Conservation (phyloP, 2,888 invertebrate genomes). For the Sarcophaga carnaria region DNA sequence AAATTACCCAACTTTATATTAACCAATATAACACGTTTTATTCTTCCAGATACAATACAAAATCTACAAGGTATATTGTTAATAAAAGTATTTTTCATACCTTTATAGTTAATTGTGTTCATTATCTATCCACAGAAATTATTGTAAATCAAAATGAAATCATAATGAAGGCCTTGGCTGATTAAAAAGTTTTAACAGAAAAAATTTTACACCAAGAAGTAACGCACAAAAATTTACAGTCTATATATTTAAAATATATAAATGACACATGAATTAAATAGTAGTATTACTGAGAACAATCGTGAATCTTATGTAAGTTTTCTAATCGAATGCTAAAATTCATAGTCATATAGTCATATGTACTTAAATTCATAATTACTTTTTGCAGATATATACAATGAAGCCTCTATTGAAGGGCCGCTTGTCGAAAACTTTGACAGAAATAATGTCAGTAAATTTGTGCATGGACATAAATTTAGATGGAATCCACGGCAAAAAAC, state of each 20-base stretch:
- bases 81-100: neutral
- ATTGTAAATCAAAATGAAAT: conserved; percentile 16
- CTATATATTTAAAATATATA: conserved; percentile 24
- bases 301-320: too few relatives aligned
- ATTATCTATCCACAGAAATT: conserved; percentile 1
- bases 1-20: too few relatives aligned
- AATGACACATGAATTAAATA: neutral
- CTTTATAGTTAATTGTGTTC: neutral
- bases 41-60: conserved; percentile 10
- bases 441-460: neutral
- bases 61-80: conserved; percentile 6
- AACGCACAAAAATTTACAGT: conserved; percentile 23
- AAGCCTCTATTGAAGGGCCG: conserved; percentile 37
- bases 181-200: conserved; percentile 49
- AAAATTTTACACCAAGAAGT: conserved; percentile 44
- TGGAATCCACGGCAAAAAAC: conserved; percentile 50
- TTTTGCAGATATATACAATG: conserved; percentile 36
- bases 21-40: too few relatives aligned
- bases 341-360: neutral
- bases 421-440: conserved; percentile 49
- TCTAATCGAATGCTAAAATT: too few relatives aligned
- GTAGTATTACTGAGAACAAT: too few relatives aligned
- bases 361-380: conserved; percentile 13
- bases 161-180: conserved; percentile 28
- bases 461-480: conserved; percentile 39